Evolutionary conservation across 53 echinoderm and acorn worm species (phyloP).

Genomic region (Glandiceps talaboti): DNA sequence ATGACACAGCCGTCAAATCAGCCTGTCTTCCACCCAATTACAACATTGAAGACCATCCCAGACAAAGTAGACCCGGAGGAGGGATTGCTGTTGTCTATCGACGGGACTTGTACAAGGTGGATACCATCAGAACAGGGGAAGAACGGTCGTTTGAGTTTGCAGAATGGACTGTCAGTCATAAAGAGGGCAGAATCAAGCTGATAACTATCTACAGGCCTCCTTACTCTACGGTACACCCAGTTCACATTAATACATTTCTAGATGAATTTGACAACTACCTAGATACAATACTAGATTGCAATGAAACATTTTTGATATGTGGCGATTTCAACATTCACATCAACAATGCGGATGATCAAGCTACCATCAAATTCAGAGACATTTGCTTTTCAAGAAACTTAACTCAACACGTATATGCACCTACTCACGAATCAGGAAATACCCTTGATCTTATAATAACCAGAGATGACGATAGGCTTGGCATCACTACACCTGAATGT

Average conservation of each 20-base stretch:
- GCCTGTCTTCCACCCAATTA: conserved; percentile 4
- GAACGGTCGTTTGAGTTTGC: not conserved
- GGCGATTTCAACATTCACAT: conserved; percentile 38
- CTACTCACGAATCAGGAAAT: not conserved
- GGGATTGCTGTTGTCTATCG: conserved; percentile 8
- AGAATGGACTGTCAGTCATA: not conserved
- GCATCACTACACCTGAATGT: not conserved
- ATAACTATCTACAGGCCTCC: not conserved
- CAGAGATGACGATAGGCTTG: not conserved
- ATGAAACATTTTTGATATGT: conserved; percentile 9
- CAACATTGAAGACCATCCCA: not conserved
- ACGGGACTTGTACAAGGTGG: conserved; percentile 3
- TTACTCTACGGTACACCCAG: not conserved
- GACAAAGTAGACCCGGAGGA: conserved; percentile 13
- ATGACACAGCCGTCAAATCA: conserved; percentile 9
- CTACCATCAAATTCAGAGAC: not conserved
- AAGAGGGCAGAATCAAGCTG: not conserved
- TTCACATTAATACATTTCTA: conserved; percentile 4
- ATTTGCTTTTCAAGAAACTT: not conserved
- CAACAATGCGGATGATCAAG: conserved; percentile 8
- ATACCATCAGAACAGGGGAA: not conserved
- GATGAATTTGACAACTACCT: conserved; percentile 26
- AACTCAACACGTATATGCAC: not conserved
- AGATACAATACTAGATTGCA: conserved; percentile 7
- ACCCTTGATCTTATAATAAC: not conserved